phyloP scores from a whole-genome alignment of 2,797 vertebrate genomes.

The Paramormyrops hopkinsi region DNA sequence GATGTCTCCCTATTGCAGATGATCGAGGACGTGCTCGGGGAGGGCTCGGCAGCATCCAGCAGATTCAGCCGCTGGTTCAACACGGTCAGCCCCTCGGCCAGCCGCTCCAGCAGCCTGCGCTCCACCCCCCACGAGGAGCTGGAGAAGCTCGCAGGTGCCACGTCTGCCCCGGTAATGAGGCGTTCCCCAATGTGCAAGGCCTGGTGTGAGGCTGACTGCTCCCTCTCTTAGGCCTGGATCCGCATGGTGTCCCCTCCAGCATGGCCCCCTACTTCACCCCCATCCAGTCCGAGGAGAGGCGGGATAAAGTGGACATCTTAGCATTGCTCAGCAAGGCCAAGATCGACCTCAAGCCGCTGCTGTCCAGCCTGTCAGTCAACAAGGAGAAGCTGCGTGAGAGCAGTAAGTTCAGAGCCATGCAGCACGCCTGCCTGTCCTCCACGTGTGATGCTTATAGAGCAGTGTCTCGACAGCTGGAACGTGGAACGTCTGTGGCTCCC shows the following conservation, averaged over 20 bases:
- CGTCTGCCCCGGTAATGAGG: neutral
- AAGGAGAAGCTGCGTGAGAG: conserved; percentile 91
- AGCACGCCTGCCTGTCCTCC: neutral
- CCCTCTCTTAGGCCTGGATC: conserved; percentile 69
- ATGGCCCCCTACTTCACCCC: conserved; percentile 88
- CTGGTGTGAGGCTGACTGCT: neutral
- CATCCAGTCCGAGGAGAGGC: conserved; percentile 81
- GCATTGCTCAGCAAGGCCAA: conserved; percentile 96
- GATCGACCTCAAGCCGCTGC: conserved; percentile 92
- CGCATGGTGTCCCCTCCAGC: conserved; percentile 70
- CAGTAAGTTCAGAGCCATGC: conserved; percentile 70
- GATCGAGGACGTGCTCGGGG: conserved; percentile 94
- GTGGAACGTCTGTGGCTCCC: neutral
- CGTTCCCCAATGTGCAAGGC: neutral
- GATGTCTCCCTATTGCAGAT: conserved; percentile 63
- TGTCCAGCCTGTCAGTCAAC: conserved; percentile 90
- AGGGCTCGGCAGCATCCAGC: conserved; percentile 83
- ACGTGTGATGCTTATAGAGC: neutral
- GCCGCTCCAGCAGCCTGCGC: conserved; percentile 87
- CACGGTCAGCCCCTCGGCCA: conserved; percentile 85
- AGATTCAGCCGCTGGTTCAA: conserved; percentile 93
- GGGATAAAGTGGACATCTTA: conserved; percentile 93
- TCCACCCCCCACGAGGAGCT: conserved; percentile 95
- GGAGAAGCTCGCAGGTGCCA: conserved; percentile 83
- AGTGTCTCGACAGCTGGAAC: neutral